Conservation (phyloP, 2,888 invertebrate genomes). For the Perizoma affinitatum region DNA sequence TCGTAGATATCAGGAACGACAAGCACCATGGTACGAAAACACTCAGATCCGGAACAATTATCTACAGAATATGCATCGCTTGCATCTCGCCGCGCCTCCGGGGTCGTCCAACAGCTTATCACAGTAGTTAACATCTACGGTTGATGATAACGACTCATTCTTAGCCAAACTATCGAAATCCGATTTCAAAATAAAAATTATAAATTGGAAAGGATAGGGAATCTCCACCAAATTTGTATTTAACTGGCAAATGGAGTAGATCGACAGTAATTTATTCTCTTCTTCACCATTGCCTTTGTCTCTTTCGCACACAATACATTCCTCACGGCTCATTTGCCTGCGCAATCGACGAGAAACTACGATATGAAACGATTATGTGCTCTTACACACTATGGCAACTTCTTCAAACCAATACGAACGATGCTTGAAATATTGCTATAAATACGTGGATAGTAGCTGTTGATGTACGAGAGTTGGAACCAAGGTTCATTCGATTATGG, state of each 20-base stretch:
- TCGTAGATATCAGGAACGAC: no score
- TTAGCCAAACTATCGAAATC: no score
- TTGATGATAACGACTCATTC: no score
- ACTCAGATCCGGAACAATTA: no score
- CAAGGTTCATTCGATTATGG: conserved; percentile 49
- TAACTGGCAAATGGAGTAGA: conserved; percentile 40
- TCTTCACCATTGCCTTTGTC: conserved; percentile 50
- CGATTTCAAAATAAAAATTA: no score
- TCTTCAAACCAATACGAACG: conserved; percentile 38
- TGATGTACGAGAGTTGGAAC: conserved; percentile 35
- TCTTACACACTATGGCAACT: conserved; percentile 37
- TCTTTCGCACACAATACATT: conserved; percentile 61
- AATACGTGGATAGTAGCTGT: background rate
- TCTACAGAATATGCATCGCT: no score
- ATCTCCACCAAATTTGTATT: conserved; percentile 30
- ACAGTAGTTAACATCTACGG: no score
- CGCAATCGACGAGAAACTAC: conserved; percentile 67
- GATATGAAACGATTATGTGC: conserved; percentile 65
- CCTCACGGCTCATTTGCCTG: conserved; percentile 64
- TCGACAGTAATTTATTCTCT: conserved; percentile 48
- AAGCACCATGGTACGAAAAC: no score
- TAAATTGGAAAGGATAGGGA: background rate
- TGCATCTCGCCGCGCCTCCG: no score
- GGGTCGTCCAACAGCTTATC: no score
- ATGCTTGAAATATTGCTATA: background rate